Base-by-base conservation (phyloP, 2,888 invertebrate species). In the Brenthis hecate region DNA sequence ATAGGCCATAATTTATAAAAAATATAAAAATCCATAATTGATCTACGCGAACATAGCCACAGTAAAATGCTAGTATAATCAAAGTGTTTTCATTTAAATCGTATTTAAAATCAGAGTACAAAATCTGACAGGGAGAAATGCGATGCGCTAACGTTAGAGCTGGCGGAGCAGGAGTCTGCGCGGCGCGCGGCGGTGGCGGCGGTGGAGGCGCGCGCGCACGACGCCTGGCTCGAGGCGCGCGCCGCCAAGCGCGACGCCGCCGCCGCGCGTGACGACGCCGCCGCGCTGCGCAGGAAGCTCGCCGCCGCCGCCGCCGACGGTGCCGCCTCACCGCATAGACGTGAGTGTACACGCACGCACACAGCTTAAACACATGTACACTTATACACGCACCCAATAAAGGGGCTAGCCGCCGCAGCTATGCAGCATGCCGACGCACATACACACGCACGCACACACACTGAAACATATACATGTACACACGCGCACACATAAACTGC, bases 151-250 rank as follows among this genome's bases (percentile, higher is more conserved):
- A 96, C 96, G 68, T 94, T 96, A 66, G 98, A 98, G 91, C 95
- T 98, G 71, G 94, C 97, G n/a, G 97, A 97, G 69, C 97, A 97
- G 85, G 96, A 97, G 84, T 96, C 94, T 1, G 85, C 91, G 6
- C 93, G 93, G 19, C 94, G 94, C 78, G 87, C 93, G 0, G 97
- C 97, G 80, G 95, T 97, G 75, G 94, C 97, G 66, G 94, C 95
- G 68, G 93, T 97, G 69, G 98, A 98, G 87, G 95, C 96, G 78
- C 96, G 97, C 74, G 96, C 97, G 16, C 97, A 98, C 86, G 96
- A 96, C 80, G 96, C 96, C 74, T 97, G 97, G 98, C 94, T 98
- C 65, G 94, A 95, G 70, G 96, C 97, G 14, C 93, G 98, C 62
- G 96, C 97, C 80, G 96, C 96, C 50, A 96, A 97, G 82, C 94